Percentiles rank a stretch among this genome's conserved stretches.
phyloP scores from a whole-genome alignment of 2,113 vertebrate species.

The Cyprinodon variegatus region DNA sequence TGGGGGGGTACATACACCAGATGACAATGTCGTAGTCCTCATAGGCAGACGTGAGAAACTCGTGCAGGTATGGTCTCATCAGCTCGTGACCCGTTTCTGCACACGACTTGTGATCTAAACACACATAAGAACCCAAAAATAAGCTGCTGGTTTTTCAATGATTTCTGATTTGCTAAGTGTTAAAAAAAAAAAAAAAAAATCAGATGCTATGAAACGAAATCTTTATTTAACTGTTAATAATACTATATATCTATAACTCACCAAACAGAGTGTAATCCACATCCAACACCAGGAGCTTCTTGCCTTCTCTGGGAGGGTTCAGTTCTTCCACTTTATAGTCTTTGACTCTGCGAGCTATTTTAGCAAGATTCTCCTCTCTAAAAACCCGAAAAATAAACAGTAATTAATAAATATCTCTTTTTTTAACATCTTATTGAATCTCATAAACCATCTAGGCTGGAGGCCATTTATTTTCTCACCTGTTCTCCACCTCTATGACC shows the following conservation, averaged over 20 bases:
- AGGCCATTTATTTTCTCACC: conserved; percentile 74
- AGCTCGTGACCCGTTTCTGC: conserved; percentile 96
- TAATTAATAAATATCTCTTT: neutral
- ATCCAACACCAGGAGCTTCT: conserved; percentile 94
- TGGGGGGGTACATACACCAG: conserved; percentile 90
- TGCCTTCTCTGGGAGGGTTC: conserved; percentile 94
- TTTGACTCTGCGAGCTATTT: conserved; percentile 96
- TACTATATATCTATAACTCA: conserved; percentile 73
- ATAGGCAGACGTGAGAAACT: conserved; percentile 96
- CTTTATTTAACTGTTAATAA: neutral
- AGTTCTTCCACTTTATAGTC: conserved; percentile 96
- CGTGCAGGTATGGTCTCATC: conserved; percentile 97
- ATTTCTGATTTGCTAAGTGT: conserved; percentile 1
- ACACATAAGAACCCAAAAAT: conserved; percentile 20
- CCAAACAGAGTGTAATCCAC: conserved; percentile 98
- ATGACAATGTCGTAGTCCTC: conserved; percentile 99
- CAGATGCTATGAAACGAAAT: neutral
- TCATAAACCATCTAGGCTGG: neutral
- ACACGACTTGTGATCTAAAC: conserved; percentile 95
- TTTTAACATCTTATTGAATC: neutral
- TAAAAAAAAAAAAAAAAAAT: neutral
- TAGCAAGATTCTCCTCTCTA: conserved; percentile 97
- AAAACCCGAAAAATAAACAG: neutral
- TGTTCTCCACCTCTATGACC: conserved; percentile 97
- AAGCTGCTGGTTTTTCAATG: neutral